Evolutionary conservation across 2,888 invertebrate species (phyloP), one percentile per base, ranked within the genome.

Genomic region (Leptinotarsa peninsularis): DNA sequence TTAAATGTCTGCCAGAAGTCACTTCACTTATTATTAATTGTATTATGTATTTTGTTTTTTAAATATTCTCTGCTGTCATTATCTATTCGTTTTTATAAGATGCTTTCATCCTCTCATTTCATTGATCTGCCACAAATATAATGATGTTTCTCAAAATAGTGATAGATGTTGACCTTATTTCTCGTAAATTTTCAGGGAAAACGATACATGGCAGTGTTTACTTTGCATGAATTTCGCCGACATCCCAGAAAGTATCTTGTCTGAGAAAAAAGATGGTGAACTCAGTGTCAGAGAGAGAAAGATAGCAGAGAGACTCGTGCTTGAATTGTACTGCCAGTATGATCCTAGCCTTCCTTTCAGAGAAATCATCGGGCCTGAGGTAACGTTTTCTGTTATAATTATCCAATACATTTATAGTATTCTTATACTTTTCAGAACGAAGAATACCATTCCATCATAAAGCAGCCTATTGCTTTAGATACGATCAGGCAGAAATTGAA

Each of bases 171-270:
- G 52, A 71, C 49, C 49, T 50, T 68, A 66, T 72, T 50, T 63
- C 71, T 71, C 54, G 15, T 72, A 67, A 15, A 68, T 75, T 76
- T 79, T 71, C 67, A 85, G 85, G 78, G 85, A 85, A 77, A 96
- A 95, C 82, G 97, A 96, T 88, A 94, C 95, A 72, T 98, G 97
- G 97, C 96, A 96, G 87, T 97, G 97, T 89, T 91, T 96, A 86
- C 90, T 97, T 83, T 97, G 98, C 90, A 94, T 94, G 82, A 94
- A 95, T 89, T 93, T 96, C 85, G 91, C 93, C 76, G 93, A 94
- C 84, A 89, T 91, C 81, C 88, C 91, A 7, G 89, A 90, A 58
- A 90, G 89, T 79, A 84, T 88, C 71, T 82, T 89, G 84, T 85
- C 89, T 75, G 89, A 90, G 84, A 89, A 90, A 82, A 87, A 89